A percentile compares a stretch with the other conserved stretches of the same genome.
Conservation (phyloP, 1,140 invertebrate genomes). For the Argopecten irradians region DNA sequence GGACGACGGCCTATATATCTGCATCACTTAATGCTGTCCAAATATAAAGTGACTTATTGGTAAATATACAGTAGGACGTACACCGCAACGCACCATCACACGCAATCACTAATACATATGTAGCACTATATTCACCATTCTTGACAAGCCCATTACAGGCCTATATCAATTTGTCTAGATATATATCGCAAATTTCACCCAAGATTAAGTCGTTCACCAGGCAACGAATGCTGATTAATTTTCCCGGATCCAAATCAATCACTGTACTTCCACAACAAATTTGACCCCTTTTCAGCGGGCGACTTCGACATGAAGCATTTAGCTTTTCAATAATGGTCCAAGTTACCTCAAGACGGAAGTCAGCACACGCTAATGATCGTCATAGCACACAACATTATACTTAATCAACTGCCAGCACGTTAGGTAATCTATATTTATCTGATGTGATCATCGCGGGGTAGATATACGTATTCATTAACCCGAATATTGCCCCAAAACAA, state of each 20-base stretch:
- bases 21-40: not conserved
- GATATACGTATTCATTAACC: too few relatives aligned
- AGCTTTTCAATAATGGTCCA: not conserved
- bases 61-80: not conserved
- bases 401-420: not conserved
- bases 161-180: not conserved
- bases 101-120: not conserved
- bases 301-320: not conserved
- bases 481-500: too few relatives aligned
- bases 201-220: not conserved
- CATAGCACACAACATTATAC: not conserved
- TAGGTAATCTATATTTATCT: too few relatives aligned
- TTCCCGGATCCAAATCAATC: not conserved
- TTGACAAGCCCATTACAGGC: not conserved
- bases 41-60: not conserved
- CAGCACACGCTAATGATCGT: not conserved
- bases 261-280: not conserved
- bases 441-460: too few relatives aligned
- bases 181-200: conserved; percentile 3
- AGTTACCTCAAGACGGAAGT: not conserved
- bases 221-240: conserved; percentile 18
- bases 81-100: not conserved
- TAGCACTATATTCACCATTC: not conserved
- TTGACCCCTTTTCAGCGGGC: not conserved
- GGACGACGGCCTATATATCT: not conserved